Percentiles rank a stretch among this genome's conserved stretches.
phyloP scores from a whole-genome alignment of 2,113 vertebrate genomes.

The Mus pahari region DNA sequence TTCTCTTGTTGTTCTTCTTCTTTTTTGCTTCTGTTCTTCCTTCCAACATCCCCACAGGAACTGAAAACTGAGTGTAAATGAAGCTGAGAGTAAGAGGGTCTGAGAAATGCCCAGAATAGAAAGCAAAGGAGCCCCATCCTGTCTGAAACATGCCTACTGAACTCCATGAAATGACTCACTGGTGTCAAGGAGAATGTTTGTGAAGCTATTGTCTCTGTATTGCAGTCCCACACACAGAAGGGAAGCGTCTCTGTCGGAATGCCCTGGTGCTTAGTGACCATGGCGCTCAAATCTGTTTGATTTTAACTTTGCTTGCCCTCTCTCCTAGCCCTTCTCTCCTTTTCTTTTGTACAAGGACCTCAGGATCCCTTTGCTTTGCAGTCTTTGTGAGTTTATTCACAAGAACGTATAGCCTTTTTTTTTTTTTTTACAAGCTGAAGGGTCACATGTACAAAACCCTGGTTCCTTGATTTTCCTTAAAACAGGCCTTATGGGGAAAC shows the following conservation, averaged over 20 bases:
- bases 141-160: not conserved
- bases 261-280: not conserved
- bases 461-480: not conserved
- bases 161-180: not conserved
- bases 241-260: not conserved
- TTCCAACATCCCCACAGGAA: constrained; percentile 10
- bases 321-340: not conserved
- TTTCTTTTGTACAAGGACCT: constrained; percentile 49
- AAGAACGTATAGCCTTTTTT: constrained; percentile 32
- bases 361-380: constrained; percentile 32
- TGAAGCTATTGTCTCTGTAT: not conserved
- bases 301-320: constrained; percentile 38
- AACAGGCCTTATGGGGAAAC: not conserved
- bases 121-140: not conserved
- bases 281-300: not conserved
- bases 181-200: not conserved
- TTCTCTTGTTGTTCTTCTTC: constrained; percentile 46
- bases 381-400: constrained; percentile 60
- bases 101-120: not conserved
- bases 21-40: not conserved
- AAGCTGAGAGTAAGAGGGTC: not conserved
- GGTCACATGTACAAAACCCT: constrained; percentile 30
- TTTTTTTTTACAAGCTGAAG: not conserved
- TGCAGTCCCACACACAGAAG: not conserved
- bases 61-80: not conserved